These are phyloP conservation scores for Drosophila ohnishii DNA, from an alignment of 1,140 invertebrate species.

Conservation along the genomic window DNA sequence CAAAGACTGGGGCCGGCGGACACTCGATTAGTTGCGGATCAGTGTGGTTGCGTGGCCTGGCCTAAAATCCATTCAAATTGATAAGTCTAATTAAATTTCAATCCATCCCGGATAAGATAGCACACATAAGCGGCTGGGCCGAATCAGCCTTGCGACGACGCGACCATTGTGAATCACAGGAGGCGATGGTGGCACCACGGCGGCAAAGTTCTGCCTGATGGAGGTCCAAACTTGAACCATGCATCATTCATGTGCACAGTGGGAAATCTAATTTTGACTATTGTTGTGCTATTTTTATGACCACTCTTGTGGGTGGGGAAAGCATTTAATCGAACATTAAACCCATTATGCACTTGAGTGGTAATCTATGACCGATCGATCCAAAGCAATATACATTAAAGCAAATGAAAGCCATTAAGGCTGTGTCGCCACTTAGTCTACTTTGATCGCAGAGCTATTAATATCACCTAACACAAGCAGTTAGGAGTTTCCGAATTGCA, in stretches of 20 bases:
- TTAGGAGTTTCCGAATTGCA: not conserved
- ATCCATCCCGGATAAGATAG: constrained; percentile 42
- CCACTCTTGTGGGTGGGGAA: not conserved
- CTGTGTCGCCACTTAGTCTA: constrained; percentile 14
- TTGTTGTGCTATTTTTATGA: not conserved
- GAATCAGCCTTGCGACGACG: constrained; percentile 31
- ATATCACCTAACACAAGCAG: not conserved
- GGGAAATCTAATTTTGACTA: constrained; percentile 16
- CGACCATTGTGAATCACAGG: constrained; percentile 27
- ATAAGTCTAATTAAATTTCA: constrained; percentile 52
- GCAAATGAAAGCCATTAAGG: constrained; percentile 9
- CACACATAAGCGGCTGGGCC: not conserved
- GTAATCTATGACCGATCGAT: constrained; percentile 1
- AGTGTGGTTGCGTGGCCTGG: constrained; percentile 16
- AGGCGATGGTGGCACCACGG: constrained; percentile 18
- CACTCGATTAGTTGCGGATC: constrained; percentile 32
- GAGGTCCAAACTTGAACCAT: constrained; percentile 25
- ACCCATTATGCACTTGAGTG: constrained; percentile 19
- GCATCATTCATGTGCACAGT: constrained; percentile 41
- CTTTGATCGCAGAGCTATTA: constrained; percentile 1
- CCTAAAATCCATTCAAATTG: constrained; percentile 43
- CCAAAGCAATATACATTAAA: not conserved
- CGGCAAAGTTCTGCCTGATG: constrained; percentile 26
- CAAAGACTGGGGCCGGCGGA: constrained; percentile 26
- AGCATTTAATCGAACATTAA: constrained; percentile 21